Base-by-base conservation (phyloP, 2,797 vertebrate species). In the Poecilia gillii region DNA sequence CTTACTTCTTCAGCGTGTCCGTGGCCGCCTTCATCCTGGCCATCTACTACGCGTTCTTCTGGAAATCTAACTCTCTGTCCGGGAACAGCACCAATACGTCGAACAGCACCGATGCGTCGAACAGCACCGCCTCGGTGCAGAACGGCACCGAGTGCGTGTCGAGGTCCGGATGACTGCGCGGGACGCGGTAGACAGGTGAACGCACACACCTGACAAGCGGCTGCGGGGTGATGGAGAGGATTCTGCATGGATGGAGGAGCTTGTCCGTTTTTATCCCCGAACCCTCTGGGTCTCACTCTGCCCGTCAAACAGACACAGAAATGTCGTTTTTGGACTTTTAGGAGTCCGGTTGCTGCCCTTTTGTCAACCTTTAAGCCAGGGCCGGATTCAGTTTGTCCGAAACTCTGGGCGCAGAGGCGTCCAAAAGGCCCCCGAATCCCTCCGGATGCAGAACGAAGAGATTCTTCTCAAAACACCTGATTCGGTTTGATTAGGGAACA, bases 1-100 rank as follows among this genome's bases (percentile, higher is more conserved):
- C 96, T 0, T 98, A 98, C 91, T 97, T 97, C 86, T 87, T 97
- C 46, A 97, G 97, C 89, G 97, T 98, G 73, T 98, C 97, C 33
- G 85, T 97, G 87, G 96, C 96, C 3, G 96, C 97, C 0, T 95
- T 97, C 86, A 92, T 97, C 64, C 93, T 98, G 81, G 97, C 96
- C 0, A 95, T 98, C 41, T 98, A 97, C 86, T 98, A 98, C 45
- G 96, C 96, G 8, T 90, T 97, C 23, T 97, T 97, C 92, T 98
- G 97, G 97, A 95, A 79, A 1, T 96, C 96, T 33, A 87, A 92
- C 41, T 3, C 36, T 12, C 5, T 9, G 66, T 12, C 23, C 41
- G 68, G 68, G 11, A 71, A 71, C 68, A 46, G 68, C 85, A 68
- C 86, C 59, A 82, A 2, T 62, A 70, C 81, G 1, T 76, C 76